Base-by-base conservation (phyloP, 2,888 invertebrate species). In the Folsomia manolachei region DNA sequence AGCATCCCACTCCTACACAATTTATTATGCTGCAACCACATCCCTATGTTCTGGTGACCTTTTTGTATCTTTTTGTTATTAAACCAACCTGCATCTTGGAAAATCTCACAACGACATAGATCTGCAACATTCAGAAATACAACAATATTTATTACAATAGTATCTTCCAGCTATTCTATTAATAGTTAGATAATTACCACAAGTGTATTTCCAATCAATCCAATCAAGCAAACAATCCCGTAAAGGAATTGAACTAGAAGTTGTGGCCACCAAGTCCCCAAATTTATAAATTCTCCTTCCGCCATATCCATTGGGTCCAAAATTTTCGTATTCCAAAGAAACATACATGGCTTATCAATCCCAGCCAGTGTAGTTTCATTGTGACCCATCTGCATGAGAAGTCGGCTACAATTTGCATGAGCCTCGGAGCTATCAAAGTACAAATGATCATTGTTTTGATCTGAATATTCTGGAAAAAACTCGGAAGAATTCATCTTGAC, bases 171-270 rank as follows among this genome's bases (percentile, higher is more conserved):
- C n/a, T n/a, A n/a, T n/a, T n/a, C n/a, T n/a, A n/a, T n/a, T n/a
- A 60, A 19, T 9, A 21, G 19, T n/a, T 60, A 60, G 14, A 7
- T 14, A n/a, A n/a, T n/a, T 60, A 7, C 18, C 21, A 95, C 95
- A 66, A 95, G 86, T 0, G 93, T 92, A 84, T 95, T 95, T 52
- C 95, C 95, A 21, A 93, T 89, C 1, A 95, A 87, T 0, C 95
- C 95, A n/a, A 94, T 89, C 26, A 94, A 86, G 84, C 93, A 94
- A 9, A 95, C 92, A n/a, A 92, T 85, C 0, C 90, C 90, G 83
- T 94, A 95, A 63, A 94, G 86, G 24, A 92, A 88, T 84, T 92
- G 91, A 73, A 85, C 84, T 53, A 85, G 82, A 61, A 85, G 23
- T 23, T 69, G 68, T 26, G 51, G 27, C 77, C 39, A 39, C 39